Base-by-base conservation (phyloP, 2,888 invertebrate species). In the Altica lythri region DNA sequence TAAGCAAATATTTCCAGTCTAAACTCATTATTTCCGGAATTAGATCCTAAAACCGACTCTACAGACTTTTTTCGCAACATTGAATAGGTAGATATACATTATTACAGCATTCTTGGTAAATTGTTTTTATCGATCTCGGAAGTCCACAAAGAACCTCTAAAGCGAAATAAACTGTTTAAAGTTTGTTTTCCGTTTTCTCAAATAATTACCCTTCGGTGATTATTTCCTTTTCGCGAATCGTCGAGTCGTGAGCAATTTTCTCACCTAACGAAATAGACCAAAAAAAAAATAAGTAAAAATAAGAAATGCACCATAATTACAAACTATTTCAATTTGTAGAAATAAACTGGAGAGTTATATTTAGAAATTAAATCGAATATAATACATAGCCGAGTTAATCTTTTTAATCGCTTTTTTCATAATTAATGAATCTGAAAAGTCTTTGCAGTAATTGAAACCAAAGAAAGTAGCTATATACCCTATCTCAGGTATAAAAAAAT, bases 201-300 rank as follows among this genome's bases (percentile, higher is more conserved):
- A 53, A 53, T 53, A 53, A 53, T 53, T 48, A 53, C 35, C 46
- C 47, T 43, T 43, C 47, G 17, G 32, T 19, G 25, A 32, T 40
- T 40, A 49, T 49, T 49, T 49, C 19, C 40, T 40, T 14, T 40
- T 19, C 40, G 43, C 48, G 47, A 47, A 40, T 34, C 8, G 27
- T 27, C 29, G 14, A 43, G 27, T 40, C 45, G 46, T 35, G 46
- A 46, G 40, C 45, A 50, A 58, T 55, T 55, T 48, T 58, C 58
- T 49, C 58, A 54, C 53, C 44, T 51, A 42, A 42, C 37, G 27
- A 52, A 52, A 49, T 35, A 47, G 29, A 50, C 44, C 30, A 51
- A 55, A 42, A 55, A 34, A 43, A 29, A 46, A 27, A 9, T 2
- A 14, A 34, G 16, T 27, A n/a, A 27, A 34, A 16, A 34, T 34